Percentiles rank a stretch among this genome's conserved stretches.
Conservation (phyloP, 2,113 vertebrate genomes). For the Rhynchopsitta pachyrhyncha region DNA sequence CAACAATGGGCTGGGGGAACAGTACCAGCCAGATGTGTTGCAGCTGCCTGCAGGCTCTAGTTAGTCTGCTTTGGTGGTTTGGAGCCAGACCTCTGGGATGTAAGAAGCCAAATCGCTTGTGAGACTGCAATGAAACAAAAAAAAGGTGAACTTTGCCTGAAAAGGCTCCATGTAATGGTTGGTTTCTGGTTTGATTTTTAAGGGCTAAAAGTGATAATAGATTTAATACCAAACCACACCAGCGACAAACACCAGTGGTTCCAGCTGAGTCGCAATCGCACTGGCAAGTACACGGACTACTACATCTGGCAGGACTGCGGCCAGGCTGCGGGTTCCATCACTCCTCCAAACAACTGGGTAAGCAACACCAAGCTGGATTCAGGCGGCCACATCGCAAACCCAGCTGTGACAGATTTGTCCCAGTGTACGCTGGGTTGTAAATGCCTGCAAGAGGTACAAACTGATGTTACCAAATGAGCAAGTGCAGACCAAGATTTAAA, state of each 20-base stretch:
- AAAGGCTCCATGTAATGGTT: neutral
- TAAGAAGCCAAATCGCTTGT: neutral
- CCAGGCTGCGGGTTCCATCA: neutral
- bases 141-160: neutral
- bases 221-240: constrained; percentile 96
- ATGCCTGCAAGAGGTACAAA: neutral
- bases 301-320: constrained; percentile 91
- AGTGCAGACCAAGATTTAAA: neutral
- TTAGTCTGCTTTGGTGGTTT: neutral
- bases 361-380: neutral
- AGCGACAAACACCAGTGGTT: constrained; percentile 95
- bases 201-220: constrained; percentile 94
- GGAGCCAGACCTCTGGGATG: neutral
- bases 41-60: neutral
- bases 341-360: constrained; percentile 95
- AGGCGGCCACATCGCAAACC: neutral
- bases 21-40: neutral
- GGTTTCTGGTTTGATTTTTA: neutral
- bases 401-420: neutral
- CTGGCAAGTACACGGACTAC: constrained; percentile 87
- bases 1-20: neutral
- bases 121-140: neutral
- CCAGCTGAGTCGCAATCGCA: constrained; percentile 83
- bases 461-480: neutral
- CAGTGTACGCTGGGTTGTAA: rapidly evolving